Evolutionary conservation across 1,140 invertebrate genomes (phyloP).

Genomic region (Aphelenchoides fujianensis): DNA sequence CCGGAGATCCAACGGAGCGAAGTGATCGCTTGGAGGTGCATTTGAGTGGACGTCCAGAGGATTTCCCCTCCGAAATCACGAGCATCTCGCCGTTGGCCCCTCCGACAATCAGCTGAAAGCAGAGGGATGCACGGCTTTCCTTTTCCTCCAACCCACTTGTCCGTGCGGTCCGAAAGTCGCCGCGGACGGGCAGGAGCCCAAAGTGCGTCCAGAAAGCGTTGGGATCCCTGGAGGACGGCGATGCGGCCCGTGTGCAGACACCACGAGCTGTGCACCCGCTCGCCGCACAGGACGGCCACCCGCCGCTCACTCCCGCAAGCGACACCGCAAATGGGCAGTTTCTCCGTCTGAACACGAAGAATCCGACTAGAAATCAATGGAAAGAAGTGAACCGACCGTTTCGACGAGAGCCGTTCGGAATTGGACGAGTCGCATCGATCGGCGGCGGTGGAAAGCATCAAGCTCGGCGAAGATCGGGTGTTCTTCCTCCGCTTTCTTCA

Average conservation of each 20-base stretch:
- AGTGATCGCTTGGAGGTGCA: slow-evolving; percentile 27
- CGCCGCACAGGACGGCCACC: slow-evolving; percentile 28
- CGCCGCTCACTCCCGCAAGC: slow-evolving; percentile 22
- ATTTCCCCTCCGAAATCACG: slow-evolving; percentile 20
- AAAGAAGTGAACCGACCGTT: not conserved
- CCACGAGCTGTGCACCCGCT: slow-evolving; percentile 31
- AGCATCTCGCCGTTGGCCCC: slow-evolving; percentile 22
- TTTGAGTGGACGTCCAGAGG: slow-evolving; percentile 22
- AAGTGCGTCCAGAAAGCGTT: slow-evolving; percentile 12
- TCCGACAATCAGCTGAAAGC: slow-evolving; percentile 30
- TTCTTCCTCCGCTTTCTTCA: slow-evolving; percentile 9
- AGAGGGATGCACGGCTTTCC: not conserved
- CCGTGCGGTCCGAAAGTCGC: slow-evolving; percentile 32
- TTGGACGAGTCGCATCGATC: not conserved
- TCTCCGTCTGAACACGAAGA: slow-evolving; percentile 6
- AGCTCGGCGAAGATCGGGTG: not conserved
- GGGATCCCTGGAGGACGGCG: slow-evolving; percentile 20
- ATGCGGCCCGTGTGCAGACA: slow-evolving; percentile 29
- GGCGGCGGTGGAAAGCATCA: not conserved
- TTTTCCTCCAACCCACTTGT: slow-evolving; percentile 21
- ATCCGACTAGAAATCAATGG: not conserved
- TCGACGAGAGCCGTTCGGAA: not conserved
- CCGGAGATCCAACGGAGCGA: slow-evolving; percentile 19
- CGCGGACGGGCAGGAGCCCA: slow-evolving; percentile 33
- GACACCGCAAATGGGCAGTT: slow-evolving; percentile 22